Evolutionary conservation across 2,797 vertebrate genomes (phyloP).

Genomic region (Chanos chanos): DNA sequence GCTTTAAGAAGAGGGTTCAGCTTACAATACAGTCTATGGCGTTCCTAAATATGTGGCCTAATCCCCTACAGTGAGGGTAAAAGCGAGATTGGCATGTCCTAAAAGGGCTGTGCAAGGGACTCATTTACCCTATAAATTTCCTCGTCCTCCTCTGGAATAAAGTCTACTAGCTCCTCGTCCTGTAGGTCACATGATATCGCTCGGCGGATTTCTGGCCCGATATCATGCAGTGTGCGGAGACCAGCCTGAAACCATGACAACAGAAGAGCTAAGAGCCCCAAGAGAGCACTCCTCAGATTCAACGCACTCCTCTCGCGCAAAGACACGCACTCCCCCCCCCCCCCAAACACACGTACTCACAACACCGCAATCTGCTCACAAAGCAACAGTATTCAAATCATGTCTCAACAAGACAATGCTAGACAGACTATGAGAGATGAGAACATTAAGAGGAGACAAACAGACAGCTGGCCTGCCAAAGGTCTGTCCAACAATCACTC

Average conservation of each 20-base stretch:
- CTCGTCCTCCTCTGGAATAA: slow-evolving; percentile 94
- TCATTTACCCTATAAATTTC: slow-evolving; percentile 97
- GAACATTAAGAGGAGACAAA: slow-evolving; percentile 53
- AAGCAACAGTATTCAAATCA: slow-evolving; percentile 53
- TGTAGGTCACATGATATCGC: slow-evolving; percentile 99
- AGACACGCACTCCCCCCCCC: slow-evolving; percentile 33
- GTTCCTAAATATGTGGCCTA: too few relatives aligned
- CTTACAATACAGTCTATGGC: too few relatives aligned
- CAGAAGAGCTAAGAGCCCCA: slow-evolving; percentile 45
- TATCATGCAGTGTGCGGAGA: slow-evolving; percentile 98
- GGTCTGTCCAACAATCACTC: background rate
- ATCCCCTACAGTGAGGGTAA: slow-evolving; percentile 22
- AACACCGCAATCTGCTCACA: slow-evolving; percentile 9
- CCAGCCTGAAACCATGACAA: slow-evolving; percentile 94
- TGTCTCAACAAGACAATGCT: slow-evolving; percentile 35
- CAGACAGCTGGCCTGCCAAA: slow-evolving; percentile 34
- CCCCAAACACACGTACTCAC: slow-evolving; percentile 27
- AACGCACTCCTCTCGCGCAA: slow-evolving; percentile 16
- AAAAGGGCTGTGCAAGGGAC: slow-evolving; percentile 43
- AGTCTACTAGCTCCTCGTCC: slow-evolving; percentile 96
- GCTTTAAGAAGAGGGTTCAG: too few relatives aligned
- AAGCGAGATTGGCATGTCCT: slow-evolving; percentile 22
- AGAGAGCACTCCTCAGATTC: background rate
- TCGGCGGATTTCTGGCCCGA: slow-evolving; percentile 98
- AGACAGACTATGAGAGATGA: slow-evolving; percentile 57